These are phyloP conservation scores for Oxyruncus cristatus DNA, from an alignment of 2,113 vertebrate genomes.

Conservation along the genomic window DNA sequence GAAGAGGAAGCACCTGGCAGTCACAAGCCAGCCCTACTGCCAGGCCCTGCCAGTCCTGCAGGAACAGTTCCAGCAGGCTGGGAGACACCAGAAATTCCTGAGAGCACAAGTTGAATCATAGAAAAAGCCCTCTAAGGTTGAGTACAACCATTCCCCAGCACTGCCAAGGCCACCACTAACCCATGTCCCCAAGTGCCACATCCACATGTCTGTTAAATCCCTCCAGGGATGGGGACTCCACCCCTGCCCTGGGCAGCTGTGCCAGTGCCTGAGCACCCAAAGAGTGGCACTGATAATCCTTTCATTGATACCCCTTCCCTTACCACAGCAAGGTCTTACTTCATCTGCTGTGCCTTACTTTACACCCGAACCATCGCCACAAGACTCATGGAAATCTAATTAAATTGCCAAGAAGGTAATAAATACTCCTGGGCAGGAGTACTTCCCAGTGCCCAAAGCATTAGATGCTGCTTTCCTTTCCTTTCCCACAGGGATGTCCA, in stretches of 20 bases:
- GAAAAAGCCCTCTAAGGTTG: background rate
- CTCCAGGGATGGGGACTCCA: background rate
- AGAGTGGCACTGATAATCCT: background rate
- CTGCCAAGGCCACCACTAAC: background rate
- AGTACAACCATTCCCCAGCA: background rate
- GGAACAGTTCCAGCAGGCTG: background rate
- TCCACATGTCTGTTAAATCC: background rate
- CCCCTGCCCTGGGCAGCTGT: background rate
- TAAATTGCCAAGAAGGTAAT: background rate
- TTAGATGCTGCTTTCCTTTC: background rate
- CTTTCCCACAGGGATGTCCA: background rate
- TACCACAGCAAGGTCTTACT: background rate
- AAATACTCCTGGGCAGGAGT: background rate
- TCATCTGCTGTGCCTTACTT: background rate
- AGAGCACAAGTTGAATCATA: background rate
- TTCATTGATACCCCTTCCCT: background rate
- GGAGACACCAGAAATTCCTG: background rate
- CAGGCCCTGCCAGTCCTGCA: background rate
- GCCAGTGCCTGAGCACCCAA: background rate
- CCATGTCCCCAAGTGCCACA: background rate
- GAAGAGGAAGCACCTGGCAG: background rate
- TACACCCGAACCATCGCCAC: background rate
- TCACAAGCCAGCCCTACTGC: fast-evolving
- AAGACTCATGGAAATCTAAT: background rate
- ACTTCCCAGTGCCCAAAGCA: background rate